Evolutionary conservation across 2,888 invertebrate species (phyloP).

Genomic region (Ceramica pisi): DNA sequence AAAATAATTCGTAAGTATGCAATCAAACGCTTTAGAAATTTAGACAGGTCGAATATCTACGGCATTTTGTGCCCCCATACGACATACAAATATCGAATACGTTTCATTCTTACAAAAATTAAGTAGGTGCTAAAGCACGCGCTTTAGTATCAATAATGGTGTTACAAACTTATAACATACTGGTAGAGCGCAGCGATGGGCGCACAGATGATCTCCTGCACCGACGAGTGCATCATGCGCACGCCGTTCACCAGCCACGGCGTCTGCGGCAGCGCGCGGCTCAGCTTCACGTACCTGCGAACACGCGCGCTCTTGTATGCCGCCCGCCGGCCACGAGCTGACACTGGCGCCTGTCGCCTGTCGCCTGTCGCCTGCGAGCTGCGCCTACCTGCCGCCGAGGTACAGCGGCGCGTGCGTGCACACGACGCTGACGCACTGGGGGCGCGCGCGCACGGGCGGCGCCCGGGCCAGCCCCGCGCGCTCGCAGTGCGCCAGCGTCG

Average conservation of each 20-base stretch:
- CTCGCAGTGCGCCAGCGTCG: slow-evolving; percentile 78
- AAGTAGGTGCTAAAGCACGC: no score
- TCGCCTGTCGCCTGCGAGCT: no score
- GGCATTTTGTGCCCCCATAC: no score
- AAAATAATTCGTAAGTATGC: no score
- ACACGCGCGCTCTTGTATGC: slow-evolving; percentile 63
- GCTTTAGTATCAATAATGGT: no score
- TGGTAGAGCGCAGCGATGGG: slow-evolving; percentile 91
- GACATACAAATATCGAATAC: no score
- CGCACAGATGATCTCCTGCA: slow-evolving; percentile 96
- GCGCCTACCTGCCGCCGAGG: slow-evolving; percentile 85
- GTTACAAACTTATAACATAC: background rate
- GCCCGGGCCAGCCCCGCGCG: slow-evolving; percentile 63
- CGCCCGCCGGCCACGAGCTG: no score
- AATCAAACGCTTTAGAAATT: no score
- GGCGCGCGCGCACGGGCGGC: slow-evolving; percentile 78
- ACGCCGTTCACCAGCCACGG: slow-evolving; percentile 97
- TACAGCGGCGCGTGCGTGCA: slow-evolving; percentile 75
- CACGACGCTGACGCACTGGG: slow-evolving; percentile 92
- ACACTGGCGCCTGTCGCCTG: no score
- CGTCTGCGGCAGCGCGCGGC: slow-evolving; percentile 96
- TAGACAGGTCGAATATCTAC: no score
- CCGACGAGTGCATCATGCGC: slow-evolving; percentile 95
- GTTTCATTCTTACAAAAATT: no score
- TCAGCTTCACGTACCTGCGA: slow-evolving; percentile 96